phyloP scores from a whole-genome alignment of 2,797 vertebrate genomes.

The Eurystomus glaucurus region DNA sequence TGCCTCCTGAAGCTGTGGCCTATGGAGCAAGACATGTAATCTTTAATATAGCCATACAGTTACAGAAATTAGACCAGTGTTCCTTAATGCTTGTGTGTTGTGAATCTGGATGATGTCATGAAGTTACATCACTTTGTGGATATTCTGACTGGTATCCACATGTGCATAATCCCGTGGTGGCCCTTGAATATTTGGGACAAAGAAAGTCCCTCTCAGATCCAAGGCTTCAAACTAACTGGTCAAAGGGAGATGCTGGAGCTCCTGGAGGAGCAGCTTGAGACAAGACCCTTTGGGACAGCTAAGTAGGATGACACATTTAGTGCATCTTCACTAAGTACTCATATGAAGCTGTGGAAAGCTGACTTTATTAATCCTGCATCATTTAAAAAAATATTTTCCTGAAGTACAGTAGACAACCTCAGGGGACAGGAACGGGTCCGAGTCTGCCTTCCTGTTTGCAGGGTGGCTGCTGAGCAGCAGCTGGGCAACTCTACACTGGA shows the following conservation, averaged over 20 bases:
- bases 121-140: not conserved
- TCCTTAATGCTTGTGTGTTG: not conserved
- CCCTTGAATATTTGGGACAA: not conserved
- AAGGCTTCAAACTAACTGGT: not conserved
- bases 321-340: not conserved
- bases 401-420: not conserved
- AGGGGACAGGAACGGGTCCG: fast-evolving
- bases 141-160: not conserved
- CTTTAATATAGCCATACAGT: not conserved
- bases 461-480: not conserved
- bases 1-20: not conserved
- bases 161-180: not conserved
- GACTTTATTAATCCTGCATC: not conserved
- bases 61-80: not conserved
- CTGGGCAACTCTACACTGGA: not conserved
- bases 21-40: not conserved
- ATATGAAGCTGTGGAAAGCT: not conserved
- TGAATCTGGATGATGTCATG: not conserved
- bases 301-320: not conserved
- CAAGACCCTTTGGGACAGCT: not conserved
- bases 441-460: not conserved
- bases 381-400: not conserved
- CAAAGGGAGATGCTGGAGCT: not conserved
- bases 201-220: not conserved
- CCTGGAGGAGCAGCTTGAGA: not conserved